Evolutionary conservation across 37 sponge, comb jelly and placozoan genomes (phyloP), one percentile per base, ranked within the genome.

Genomic region (Cliona cf. orientalis): DNA sequence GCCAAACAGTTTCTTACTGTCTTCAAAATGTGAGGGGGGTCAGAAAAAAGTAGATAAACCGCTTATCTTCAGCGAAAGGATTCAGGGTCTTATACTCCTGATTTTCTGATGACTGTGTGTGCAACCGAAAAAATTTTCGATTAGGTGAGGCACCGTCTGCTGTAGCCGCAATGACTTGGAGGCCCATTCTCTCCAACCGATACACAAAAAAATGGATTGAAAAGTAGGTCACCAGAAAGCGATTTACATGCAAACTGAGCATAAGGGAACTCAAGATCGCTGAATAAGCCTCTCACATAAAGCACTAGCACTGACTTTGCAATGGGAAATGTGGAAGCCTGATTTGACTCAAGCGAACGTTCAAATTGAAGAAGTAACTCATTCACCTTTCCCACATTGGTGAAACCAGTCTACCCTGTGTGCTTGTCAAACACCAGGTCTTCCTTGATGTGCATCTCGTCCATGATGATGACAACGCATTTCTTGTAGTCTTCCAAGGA

Each of bases 381-480:
- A 65, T 81, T 81, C 32, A 59, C 34, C 22, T 56, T 26, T 22
- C 82, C 72, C 38, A 81, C n/a, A 31, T 81, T 35, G 38, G 39
- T 40, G 66, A 81, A 81, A 28, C 82, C 82, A 34, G 71, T 32
- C n/a, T n/a, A n/a, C 29, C 70, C 73, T 31, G 43, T 42, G 43
- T 81, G 72, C 73, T 81, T 81, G 40, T 59, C 63, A 71, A 45
- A 84, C 5, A 84, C 85, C n/a, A 84, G 56, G 26, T 70, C 61
- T 37, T 81, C 41, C 62, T 60, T 57, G 63, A 81, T 81, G 72
- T 71, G 61, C 43, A 81, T 59, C 61, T 81, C 82, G 71, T 81
- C 82, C 26, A 81, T 40, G 61, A 81, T 35, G 7, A 84, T 22
- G 9, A 58, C 46, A 19, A 84, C 78, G 58, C 42, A 76, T 58